Conservation (phyloP, 2,113 vertebrate species). For the Gila orcuttii region DNA sequence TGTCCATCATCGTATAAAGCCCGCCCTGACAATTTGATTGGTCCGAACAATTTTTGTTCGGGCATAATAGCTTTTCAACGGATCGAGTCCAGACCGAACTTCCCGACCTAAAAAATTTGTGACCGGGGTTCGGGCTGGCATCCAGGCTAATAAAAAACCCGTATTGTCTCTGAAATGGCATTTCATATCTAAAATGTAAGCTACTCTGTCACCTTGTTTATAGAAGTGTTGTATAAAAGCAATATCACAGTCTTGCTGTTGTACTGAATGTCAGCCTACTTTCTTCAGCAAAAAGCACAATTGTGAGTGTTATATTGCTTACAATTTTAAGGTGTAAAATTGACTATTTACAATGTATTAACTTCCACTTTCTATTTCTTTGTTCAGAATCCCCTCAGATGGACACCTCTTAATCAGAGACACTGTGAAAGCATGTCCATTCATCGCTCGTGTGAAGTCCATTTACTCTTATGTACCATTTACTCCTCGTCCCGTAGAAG, state of each 20-base stretch:
- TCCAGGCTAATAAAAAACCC: too few species aligned
- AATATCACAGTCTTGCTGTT: not conserved
- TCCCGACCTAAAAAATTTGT: too few species aligned
- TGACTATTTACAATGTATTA: not conserved
- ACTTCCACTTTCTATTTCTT: slow-evolving; percentile 45
- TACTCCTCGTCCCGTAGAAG: not conserved
- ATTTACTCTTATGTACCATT: slow-evolving; percentile 39
- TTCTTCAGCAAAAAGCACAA: not conserved
- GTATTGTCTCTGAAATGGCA: not conserved
- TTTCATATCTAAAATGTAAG: not conserved
- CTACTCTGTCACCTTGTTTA: not conserved
- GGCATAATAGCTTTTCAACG: too few species aligned
- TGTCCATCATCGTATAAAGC: too few species aligned
- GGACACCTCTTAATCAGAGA: slow-evolving; percentile 73
- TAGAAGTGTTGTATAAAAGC: not conserved
- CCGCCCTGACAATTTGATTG: too few species aligned
- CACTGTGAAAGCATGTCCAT: slow-evolving; percentile 25
- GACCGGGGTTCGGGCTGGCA: too few species aligned
- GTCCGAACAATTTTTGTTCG: too few species aligned
- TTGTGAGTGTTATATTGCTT: not conserved
- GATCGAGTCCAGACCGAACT: too few species aligned
- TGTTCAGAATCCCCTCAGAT: slow-evolving; percentile 69
- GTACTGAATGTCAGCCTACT: not conserved
- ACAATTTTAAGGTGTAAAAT: not conserved
- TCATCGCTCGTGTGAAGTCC: slow-evolving; percentile 43